Conservation (phyloP, 1,140 invertebrate species). For the Anagrus nilaparvatae region DNA sequence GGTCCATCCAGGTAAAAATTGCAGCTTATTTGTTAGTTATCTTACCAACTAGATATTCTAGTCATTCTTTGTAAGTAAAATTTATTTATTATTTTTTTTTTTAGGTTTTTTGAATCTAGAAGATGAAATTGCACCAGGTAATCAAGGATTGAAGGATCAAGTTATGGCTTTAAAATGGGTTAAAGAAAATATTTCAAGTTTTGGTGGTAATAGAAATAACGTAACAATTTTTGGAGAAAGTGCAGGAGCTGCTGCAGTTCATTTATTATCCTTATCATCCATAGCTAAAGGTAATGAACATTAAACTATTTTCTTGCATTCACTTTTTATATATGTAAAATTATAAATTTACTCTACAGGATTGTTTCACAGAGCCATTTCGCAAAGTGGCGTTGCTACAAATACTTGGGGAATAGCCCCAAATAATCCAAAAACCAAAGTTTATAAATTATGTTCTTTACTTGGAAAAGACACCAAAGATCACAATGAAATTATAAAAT, state of each 20-base stretch:
- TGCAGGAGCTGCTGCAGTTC: constrained; percentile 41
- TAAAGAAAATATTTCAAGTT: constrained; percentile 46
- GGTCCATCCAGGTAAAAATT: too few species aligned
- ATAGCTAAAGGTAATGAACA: constrained; percentile 17
- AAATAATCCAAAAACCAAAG: constrained; percentile 24
- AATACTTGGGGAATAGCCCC: constrained; percentile 42
- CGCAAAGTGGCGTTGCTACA: constrained; percentile 45
- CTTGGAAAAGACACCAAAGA: constrained; percentile 38
- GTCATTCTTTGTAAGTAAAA: background rate
- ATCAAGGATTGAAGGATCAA: constrained; percentile 45
- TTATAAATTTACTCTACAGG: constrained; percentile 24
- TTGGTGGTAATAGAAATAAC: constrained; percentile 50
- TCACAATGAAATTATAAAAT: constrained; percentile 31
- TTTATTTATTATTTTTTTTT: background rate
- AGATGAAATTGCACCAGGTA: constrained; percentile 28
- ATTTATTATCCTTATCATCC: constrained; percentile 31
- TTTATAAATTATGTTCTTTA: constrained; percentile 11
- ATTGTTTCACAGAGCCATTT: constrained; percentile 49
- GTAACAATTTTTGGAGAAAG: constrained; percentile 55
- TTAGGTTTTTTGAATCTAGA: constrained; percentile 11
- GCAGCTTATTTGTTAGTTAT: too few species aligned
- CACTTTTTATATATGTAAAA: too few species aligned
- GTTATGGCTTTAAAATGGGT: constrained; percentile 32
- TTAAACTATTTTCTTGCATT: background rate
- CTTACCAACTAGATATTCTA: background rate